Percentiles rank a stretch among this genome's conserved stretches.
phyloP scores from a whole-genome alignment of 2,113 vertebrate species.

The Condylura cristata region DNA sequence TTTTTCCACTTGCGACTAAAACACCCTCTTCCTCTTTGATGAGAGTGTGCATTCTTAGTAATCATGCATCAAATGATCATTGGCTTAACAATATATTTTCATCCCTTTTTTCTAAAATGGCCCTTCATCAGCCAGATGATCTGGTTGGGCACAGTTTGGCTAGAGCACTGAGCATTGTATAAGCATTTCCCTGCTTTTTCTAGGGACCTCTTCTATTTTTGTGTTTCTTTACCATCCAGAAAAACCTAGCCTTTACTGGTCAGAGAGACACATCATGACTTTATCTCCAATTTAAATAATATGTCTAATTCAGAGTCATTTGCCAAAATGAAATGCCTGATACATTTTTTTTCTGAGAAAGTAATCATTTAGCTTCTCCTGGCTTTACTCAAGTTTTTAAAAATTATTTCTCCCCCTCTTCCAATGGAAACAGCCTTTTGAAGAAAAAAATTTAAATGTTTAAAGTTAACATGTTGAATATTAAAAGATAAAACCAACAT shows the following conservation, averaged over 20 bases:
- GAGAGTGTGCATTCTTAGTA: not conserved
- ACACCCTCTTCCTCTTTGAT: not conserved
- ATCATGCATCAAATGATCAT: not conserved
- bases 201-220: not conserved
- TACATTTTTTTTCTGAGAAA: constrained; percentile 21
- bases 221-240: not conserved
- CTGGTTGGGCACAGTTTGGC: not conserved
- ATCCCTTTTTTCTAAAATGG: not conserved
- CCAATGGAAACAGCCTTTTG: not conserved
- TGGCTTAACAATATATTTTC: constrained; percentile 23
- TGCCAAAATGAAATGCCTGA: constrained; percentile 33
- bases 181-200: not conserved
- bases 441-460: constrained; percentile 13
- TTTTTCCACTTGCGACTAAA: not conserved
- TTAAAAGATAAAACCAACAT: constrained; percentile 11
- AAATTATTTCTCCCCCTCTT: constrained; percentile 43
- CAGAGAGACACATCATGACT: not conserved
- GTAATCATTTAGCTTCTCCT: constrained; percentile 49
- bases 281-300: not conserved
- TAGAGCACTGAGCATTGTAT: not conserved
- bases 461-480: not conserved
- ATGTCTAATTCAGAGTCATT: constrained; percentile 13
- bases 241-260: not conserved
- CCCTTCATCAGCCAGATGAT: not conserved
- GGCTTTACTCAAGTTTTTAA: constrained; percentile 24